phyloP scores from a whole-genome alignment of 2,888 invertebrate genomes.

The Mycalesis mineus region DNA sequence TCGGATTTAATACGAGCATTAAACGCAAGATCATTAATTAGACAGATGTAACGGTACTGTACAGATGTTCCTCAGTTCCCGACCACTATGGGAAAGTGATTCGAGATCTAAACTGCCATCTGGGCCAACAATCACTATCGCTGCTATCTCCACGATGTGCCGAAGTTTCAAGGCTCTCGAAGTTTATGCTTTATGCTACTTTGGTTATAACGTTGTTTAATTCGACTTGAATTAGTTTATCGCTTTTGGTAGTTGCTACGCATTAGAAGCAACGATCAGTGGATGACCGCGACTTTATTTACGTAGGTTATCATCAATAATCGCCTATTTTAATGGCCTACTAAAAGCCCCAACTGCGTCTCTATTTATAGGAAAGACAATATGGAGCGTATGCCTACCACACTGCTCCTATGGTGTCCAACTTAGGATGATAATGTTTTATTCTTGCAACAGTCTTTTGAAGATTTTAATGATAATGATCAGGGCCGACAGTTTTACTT shows the following conservation, averaged over 20 bases:
- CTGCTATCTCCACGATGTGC: constrained; percentile 21
- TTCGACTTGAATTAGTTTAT: constrained; percentile 8
- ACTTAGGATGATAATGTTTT: no score
- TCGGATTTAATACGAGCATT: constrained; percentile 20
- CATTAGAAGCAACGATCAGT: no score
- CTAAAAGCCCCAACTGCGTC: no score
- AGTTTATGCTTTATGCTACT: constrained; percentile 26
- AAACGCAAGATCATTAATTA: constrained; percentile 27
- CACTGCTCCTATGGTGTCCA: no score
- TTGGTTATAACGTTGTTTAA: constrained; percentile 12
- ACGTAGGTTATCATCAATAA: no score
- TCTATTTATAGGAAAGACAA: no score
- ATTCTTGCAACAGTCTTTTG: no score
- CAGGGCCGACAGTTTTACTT: no score
- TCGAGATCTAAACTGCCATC: constrained; percentile 32
- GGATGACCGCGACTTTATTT: no score
- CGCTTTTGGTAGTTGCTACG: background rate
- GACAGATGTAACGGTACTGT: constrained; percentile 16
- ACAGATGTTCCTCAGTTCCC: constrained; percentile 23
- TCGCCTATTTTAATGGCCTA: no score
- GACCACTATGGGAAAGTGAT: constrained; percentile 31
- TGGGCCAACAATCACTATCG: constrained; percentile 31
- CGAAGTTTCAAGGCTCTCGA: constrained; percentile 22
- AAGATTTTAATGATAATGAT: no score
- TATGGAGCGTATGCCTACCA: no score